Conservation (phyloP, 1,140 invertebrate genomes). For the Diorhabda sublineata region DNA sequence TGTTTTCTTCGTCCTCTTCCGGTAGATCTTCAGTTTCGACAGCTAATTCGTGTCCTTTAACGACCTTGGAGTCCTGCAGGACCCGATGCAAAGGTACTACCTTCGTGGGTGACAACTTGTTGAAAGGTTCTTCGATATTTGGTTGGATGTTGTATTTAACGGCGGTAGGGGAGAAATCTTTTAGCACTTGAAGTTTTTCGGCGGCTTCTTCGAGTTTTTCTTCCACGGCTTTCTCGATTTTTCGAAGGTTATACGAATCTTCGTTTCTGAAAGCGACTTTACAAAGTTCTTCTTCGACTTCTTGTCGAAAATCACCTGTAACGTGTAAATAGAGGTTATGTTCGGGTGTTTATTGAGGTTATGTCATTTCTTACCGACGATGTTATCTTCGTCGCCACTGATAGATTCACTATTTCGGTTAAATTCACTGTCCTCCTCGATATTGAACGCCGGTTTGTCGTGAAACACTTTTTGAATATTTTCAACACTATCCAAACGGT, state of each 20-base stretch:
- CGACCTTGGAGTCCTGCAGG: slow-evolving; percentile 23
- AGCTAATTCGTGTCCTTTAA: neutral
- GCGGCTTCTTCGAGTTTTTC: slow-evolving; percentile 39
- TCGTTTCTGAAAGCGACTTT: slow-evolving; percentile 28
- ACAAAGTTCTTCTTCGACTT: slow-evolving; percentile 53
- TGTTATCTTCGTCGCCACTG: slow-evolving; percentile 33
- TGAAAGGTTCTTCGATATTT: slow-evolving; percentile 39
- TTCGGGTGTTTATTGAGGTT: too few relatives aligned
- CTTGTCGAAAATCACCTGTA: slow-evolving; percentile 54
- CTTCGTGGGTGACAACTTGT: slow-evolving; percentile 25
- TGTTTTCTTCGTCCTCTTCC: too few relatives aligned
- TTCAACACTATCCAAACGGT: slow-evolving; percentile 52
- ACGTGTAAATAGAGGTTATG: slow-evolving; percentile 35
- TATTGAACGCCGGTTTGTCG: slow-evolving; percentile 56
- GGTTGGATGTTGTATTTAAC: slow-evolving; percentile 39
- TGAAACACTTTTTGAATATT: slow-evolving; percentile 56
- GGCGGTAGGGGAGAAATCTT: slow-evolving; percentile 32
- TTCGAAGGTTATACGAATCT: slow-evolving; percentile 15
- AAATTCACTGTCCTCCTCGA: slow-evolving; percentile 34
- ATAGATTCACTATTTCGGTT: slow-evolving; percentile 25
- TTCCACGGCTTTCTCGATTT: slow-evolving; percentile 28
- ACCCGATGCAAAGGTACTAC: slow-evolving; percentile 19
- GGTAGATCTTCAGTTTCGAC: too few relatives aligned
- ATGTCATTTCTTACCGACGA: slow-evolving; percentile 6
- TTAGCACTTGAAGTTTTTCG: slow-evolving; percentile 36